Percentiles rank a stretch among this genome's conserved stretches.
Evolutionary conservation across 2,113 vertebrate genomes (phyloP).

Genomic region (Trematocara marginatum): DNA sequence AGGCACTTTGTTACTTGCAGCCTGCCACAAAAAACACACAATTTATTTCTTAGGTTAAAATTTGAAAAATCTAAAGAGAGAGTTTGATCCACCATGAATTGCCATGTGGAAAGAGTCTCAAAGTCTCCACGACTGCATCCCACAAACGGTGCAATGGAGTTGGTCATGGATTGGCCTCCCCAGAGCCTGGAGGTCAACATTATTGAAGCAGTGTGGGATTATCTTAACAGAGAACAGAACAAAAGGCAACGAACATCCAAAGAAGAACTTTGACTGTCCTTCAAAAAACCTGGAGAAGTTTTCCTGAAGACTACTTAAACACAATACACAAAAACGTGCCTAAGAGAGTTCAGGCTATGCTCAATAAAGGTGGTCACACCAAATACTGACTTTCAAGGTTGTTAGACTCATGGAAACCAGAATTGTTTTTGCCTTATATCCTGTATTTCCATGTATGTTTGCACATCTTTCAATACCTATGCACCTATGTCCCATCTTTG

Average conservation of each 20-base stretch:
- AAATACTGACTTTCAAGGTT: background rate
- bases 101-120: background rate
- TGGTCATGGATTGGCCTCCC: background rate
- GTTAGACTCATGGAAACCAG: background rate
- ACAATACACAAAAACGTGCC: background rate
- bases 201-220: background rate
- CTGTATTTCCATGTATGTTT: background rate
- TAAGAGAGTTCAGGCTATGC: background rate
- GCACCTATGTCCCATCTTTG: background rate
- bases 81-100: background rate
- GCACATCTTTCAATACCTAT: background rate
- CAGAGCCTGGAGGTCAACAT: background rate
- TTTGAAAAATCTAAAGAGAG: background rate
- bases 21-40: background rate
- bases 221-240: background rate
- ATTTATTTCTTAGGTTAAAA: background rate
- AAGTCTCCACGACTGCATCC: background rate
- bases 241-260: background rate
- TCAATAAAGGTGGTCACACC: background rate
- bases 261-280: background rate
- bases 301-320: background rate
- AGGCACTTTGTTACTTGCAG: background rate
- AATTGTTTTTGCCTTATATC: background rate
- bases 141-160: background rate
- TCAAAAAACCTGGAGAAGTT: background rate